A percentile compares a stretch with the other conserved stretches of the same genome.
Evolutionary conservation across 1,140 invertebrate species (phyloP).

Genomic region (Drosophila ogumai): DNA sequence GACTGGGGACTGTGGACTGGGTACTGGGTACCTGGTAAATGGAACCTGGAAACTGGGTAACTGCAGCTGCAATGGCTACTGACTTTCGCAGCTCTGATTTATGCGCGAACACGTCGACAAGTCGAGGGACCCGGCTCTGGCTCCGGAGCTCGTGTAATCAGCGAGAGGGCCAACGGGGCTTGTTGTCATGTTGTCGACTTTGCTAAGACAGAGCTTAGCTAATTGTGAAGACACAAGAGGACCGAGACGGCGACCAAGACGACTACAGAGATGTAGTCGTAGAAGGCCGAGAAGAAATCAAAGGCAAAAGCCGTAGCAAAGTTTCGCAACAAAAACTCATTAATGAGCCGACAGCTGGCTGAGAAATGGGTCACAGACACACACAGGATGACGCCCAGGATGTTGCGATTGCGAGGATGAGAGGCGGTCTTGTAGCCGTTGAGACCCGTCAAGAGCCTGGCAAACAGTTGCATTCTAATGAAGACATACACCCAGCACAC

Average conservation of each 20-base stretch:
- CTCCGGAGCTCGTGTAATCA: constrained; percentile 24
- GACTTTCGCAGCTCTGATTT: constrained; percentile 57
- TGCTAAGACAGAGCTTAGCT: constrained; percentile 54
- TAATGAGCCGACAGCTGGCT: constrained; percentile 68
- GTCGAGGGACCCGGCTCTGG: constrained; percentile 1
- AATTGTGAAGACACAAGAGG: constrained; percentile 32
- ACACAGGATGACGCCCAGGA: constrained; percentile 30
- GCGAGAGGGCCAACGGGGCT: constrained; percentile 7
- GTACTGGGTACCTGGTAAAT: neutral
- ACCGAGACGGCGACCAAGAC: neutral
- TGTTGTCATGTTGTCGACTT: constrained; percentile 48
- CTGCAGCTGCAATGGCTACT: constrained; percentile 33
- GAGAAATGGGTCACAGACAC: constrained; percentile 62
- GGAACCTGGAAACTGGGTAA: constrained; percentile 10
- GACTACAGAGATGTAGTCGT: constrained; percentile 5
- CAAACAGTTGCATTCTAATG: constrained; percentile 78
- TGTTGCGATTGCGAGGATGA: constrained; percentile 15
- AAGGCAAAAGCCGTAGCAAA: constrained; percentile 37
- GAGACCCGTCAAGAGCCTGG: constrained; percentile 35
- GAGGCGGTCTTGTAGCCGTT: constrained; percentile 10
- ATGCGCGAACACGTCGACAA: constrained; percentile 59
- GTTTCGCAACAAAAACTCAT: constrained; percentile 69
- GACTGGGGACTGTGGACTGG: neutral
- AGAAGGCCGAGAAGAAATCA: constrained; percentile 41
- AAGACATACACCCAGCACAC: constrained; percentile 39